Conservation (phyloP, 2,113 vertebrate genomes). For the Tupaia tana region DNA sequence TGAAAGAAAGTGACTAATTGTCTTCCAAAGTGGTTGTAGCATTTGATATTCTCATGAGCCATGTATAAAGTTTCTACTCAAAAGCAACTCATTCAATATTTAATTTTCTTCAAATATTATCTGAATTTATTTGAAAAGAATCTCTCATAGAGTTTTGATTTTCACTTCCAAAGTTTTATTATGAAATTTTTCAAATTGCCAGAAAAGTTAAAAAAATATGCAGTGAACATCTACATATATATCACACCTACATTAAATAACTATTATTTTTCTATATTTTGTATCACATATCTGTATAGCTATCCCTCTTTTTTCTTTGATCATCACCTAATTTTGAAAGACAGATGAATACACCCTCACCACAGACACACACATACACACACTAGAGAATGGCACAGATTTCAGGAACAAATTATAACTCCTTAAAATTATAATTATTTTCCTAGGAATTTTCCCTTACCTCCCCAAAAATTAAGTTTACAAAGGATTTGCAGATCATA, state of each 20-base stretch:
- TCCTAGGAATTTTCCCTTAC: neutral
- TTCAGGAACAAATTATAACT: neutral
- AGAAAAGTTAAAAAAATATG: neutral
- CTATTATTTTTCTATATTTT: conserved; percentile 18
- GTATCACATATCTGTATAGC: neutral
- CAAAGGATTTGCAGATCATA: neutral
- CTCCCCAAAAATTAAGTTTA: neutral
- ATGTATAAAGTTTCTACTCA: neutral
- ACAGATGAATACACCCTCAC: neutral
- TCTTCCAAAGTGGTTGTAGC: neutral
- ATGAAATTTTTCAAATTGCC: neutral
- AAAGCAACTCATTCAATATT: neutral
- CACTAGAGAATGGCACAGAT: neutral
- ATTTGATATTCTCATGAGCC: neutral
- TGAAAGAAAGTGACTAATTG: neutral
- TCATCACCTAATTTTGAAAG: neutral
- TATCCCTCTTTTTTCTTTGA: neutral
- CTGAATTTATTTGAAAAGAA: conserved; percentile 1
- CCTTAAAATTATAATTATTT: neutral
- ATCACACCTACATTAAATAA: neutral
- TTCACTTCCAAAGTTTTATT: conserved; percentile 24
- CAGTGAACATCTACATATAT: neutral
- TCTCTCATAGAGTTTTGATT: neutral
- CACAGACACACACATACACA: neutral
- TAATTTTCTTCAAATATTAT: neutral